phyloP scores from a whole-genome alignment of 1,140 invertebrate genomes.

The Megathymus violae region DNA sequence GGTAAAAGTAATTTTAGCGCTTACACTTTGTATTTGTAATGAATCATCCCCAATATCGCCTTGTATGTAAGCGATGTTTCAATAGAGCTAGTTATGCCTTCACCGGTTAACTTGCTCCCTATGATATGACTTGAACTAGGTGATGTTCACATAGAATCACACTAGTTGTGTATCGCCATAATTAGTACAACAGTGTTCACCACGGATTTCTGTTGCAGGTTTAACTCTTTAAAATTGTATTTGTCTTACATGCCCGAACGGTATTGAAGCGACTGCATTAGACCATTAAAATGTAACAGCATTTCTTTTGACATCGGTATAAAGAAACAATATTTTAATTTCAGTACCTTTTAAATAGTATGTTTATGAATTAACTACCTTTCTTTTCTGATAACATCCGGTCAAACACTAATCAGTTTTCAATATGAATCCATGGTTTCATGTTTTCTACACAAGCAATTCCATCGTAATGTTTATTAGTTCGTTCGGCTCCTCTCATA shows the following conservation, averaged over 20 bases:
- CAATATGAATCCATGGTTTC: constrained; percentile 33
- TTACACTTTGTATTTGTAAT: too few species aligned
- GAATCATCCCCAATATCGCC: too few species aligned
- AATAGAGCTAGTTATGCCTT: too few species aligned
- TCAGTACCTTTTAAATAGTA: too few species aligned
- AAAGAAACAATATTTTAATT: too few species aligned
- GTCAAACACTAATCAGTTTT: background rate
- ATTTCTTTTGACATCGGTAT: too few species aligned
- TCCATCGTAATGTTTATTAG: constrained; percentile 27
- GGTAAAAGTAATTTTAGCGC: too few species aligned
- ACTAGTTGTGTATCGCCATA: constrained; percentile 11
- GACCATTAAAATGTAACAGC: constrained; percentile 8
- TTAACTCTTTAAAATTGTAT: too few species aligned
- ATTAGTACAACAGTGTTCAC: constrained; percentile 7
- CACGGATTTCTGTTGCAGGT: constrained; percentile 8
- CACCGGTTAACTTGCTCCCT: too few species aligned
- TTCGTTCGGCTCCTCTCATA: constrained; percentile 32
- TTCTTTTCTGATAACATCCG: constrained; percentile 11
- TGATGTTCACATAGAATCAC: constrained; percentile 15
- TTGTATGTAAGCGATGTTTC: too few species aligned
- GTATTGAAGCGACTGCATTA: constrained; percentile 16
- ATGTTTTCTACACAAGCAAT: constrained; percentile 40
- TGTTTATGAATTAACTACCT: too few species aligned
- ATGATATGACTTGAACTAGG: constrained; percentile 9
- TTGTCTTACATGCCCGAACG: constrained; percentile 1